phyloP scores from a whole-genome alignment of 2,113 vertebrate genomes.

The Fulica atra region DNA sequence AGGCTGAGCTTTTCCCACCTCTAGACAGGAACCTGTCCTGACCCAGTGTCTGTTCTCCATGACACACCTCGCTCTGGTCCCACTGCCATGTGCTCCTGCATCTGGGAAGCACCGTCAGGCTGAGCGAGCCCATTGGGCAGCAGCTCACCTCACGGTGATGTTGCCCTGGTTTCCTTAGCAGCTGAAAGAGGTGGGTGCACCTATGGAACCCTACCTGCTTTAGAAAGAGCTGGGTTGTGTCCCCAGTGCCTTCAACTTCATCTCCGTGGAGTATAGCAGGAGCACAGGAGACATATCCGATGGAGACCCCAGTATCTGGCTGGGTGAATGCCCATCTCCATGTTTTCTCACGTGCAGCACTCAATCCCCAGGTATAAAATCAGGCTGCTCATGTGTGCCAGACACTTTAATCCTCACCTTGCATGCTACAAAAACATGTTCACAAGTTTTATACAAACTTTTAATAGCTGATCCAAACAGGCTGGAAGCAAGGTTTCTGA shows the following conservation, averaged over 20 bases:
- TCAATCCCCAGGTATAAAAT: neutral
- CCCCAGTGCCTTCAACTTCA: neutral
- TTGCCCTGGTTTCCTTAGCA: neutral
- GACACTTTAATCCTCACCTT: neutral
- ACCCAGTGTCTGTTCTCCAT: accelerated
- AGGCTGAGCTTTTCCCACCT: neutral
- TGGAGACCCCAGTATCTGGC: accelerated
- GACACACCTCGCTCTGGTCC: neutral
- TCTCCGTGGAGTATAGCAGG: neutral
- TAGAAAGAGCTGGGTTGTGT: neutral
- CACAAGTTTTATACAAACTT: neutral
- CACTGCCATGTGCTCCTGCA: neutral
- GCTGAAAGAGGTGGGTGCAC: neutral
- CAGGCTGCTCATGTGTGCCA: neutral
- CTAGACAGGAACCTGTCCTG: neutral
- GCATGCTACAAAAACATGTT: neutral
- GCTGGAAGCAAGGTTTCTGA: neutral
- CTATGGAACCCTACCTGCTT: neutral
- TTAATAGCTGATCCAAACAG: conserved; percentile 35
- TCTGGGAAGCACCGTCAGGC: accelerated
- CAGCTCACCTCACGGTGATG: neutral
- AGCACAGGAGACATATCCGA: neutral
- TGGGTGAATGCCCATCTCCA: neutral
- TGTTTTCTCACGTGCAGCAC: accelerated
- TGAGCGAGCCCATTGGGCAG: neutral